phyloP scores from a whole-genome alignment of 2,113 vertebrate genomes.

The Quiscalus mexicanus region DNA sequence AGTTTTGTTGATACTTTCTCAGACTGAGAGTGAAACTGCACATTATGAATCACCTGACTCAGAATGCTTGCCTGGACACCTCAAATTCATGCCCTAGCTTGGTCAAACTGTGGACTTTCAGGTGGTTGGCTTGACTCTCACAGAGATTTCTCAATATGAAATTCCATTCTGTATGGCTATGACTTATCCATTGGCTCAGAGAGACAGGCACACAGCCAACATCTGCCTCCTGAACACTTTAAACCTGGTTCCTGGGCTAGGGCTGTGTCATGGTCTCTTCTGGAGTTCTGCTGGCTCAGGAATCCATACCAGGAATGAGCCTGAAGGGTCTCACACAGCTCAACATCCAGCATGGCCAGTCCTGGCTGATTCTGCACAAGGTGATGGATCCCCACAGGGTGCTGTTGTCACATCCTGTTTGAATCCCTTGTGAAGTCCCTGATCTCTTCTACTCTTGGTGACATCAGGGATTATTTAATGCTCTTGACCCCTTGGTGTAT shows the following conservation, averaged over 20 bases:
- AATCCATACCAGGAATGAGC: background rate
- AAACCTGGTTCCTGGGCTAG: background rate
- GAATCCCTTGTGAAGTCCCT: background rate
- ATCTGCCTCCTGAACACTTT: background rate
- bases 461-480: background rate
- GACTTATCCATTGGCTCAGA: background rate
- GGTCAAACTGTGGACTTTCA: background rate
- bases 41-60: background rate
- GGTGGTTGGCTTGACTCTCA: background rate
- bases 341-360: background rate
- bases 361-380: background rate
- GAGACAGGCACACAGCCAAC: accelerated
- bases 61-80: background rate
- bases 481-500: background rate
- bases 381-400: background rate
- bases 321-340: background rate
- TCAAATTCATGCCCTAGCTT: background rate
- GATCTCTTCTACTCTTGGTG: background rate
- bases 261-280: background rate
- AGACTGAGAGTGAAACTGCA: background rate
- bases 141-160: background rate
- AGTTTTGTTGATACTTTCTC: background rate
- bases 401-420: background rate
- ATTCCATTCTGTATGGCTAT: background rate
- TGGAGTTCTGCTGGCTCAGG: background rate